Evolutionary conservation across 1,140 invertebrate species (phyloP).

Genomic region (Sarcophaga bullata): DNA sequence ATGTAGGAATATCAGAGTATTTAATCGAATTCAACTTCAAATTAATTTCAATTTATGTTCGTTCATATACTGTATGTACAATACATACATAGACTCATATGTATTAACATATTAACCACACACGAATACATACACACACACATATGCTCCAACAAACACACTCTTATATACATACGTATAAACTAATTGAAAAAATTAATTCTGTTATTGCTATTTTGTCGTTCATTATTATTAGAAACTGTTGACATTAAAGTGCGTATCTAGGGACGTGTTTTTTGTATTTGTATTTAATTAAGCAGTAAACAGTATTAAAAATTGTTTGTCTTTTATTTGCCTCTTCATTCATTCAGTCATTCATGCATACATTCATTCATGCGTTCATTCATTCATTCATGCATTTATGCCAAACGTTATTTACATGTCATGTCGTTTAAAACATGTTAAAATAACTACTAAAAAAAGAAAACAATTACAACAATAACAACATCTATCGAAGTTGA

Average conservation of each 20-base stretch:
- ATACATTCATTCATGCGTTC: neutral
- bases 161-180: neutral
- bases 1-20: no score
- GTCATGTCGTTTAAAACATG: neutral
- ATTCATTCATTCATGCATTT: neutral
- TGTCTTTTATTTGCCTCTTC: neutral
- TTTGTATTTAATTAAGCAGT: slow-evolving; percentile 18
- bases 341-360: neutral
- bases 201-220: no score
- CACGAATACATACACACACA: neutral
- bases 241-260: no score
- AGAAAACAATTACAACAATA: no score
- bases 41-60: no score
- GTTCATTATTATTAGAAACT: no score
- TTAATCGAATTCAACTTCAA: no score
- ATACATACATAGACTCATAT: neutral
- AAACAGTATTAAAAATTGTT: neutral
- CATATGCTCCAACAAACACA: neutral
- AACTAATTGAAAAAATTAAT: no score
- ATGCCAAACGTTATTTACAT: neutral
- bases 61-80: neutral
- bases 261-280: no score
- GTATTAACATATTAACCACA: no score
- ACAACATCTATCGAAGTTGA: neutral
- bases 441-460: neutral